Conservation (phyloP, 2,888 invertebrate genomes). For the Sialis fuliginosa region DNA sequence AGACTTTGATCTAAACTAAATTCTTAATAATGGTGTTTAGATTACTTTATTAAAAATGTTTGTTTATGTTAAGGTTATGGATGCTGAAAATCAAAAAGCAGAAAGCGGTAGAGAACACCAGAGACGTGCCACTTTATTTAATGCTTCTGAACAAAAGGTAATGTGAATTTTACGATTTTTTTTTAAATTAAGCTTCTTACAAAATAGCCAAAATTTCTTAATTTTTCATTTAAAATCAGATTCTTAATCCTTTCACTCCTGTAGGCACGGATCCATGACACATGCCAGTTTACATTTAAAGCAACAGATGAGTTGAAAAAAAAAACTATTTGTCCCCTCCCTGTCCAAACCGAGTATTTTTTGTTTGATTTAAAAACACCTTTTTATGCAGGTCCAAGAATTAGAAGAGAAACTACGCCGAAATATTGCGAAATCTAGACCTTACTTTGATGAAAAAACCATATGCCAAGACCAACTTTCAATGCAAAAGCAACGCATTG, state of each 20-base stretch:
- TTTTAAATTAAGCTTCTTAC: not conserved
- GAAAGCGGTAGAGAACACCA: slow-evolving; percentile 80
- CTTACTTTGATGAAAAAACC: slow-evolving; percentile 82
- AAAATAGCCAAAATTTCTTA: not conserved
- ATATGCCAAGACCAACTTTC: slow-evolving; percentile 71
- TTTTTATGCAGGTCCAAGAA: slow-evolving; percentile 39
- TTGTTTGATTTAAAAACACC: not conserved
- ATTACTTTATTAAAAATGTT: not conserved
- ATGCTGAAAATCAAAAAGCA: slow-evolving; percentile 80
- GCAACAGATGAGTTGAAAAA: no score
- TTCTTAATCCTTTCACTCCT: no score
- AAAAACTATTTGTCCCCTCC: no score
- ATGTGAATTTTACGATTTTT: slow-evolving; percentile 2
- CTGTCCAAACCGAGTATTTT: no score
- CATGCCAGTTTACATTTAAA: no score
- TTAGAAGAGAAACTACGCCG: slow-evolving; percentile 68
- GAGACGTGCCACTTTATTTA: slow-evolving; percentile 59
- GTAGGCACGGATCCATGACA: no score
- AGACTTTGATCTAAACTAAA: not conserved
- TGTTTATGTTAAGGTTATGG: slow-evolving; percentile 51
- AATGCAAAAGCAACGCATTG: slow-evolving; percentile 70
- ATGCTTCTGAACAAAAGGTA: slow-evolving; percentile 63
- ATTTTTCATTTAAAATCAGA: no score
- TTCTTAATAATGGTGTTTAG: not conserved
- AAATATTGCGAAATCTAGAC: slow-evolving; percentile 69